Evolutionary conservation across 2,113 vertebrate species (phyloP).

Genomic region (Potamarius usumacintae): DNA sequence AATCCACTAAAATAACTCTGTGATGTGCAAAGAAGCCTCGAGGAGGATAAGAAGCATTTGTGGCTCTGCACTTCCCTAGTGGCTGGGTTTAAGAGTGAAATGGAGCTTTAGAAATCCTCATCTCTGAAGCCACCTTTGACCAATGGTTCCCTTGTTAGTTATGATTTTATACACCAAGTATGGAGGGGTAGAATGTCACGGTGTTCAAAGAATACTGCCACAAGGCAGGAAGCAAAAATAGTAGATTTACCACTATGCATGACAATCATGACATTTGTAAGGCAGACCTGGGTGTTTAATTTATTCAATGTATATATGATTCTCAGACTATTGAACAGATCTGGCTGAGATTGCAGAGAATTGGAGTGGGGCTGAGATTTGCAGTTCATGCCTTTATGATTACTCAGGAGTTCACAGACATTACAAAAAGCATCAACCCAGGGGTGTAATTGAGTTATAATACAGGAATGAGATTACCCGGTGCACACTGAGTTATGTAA

Average conservation of each 20-base stretch:
- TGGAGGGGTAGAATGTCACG: neutral
- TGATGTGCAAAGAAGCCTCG: slow-evolving; percentile 56
- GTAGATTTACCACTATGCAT: neutral
- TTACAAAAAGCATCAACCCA: slow-evolving; percentile 57
- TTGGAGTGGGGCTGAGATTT: slow-evolving; percentile 20
- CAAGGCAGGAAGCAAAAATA: neutral
- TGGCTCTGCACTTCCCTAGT: slow-evolving; percentile 52
- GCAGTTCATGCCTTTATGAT: slow-evolving; percentile 55
- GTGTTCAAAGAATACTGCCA: slow-evolving; percentile 11
- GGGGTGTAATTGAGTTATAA: slow-evolving; percentile 58
- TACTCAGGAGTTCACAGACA: slow-evolving; percentile 57
- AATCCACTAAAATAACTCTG: slow-evolving; percentile 63
- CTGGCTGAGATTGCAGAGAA: slow-evolving; percentile 29
- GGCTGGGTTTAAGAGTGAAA: slow-evolving; percentile 39
- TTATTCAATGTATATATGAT: neutral
- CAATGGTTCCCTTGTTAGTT: slow-evolving; percentile 4
- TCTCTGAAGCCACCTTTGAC: slow-evolving; percentile 25
- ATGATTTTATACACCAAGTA: slow-evolving; percentile 15
- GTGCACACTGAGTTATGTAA: slow-evolving; percentile 31
- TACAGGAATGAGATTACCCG: slow-evolving; percentile 59
- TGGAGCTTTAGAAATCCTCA: slow-evolving; percentile 16
- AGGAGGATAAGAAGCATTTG: slow-evolving; percentile 50
- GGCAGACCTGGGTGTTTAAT: neutral
- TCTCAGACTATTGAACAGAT: slow-evolving; percentile 46
- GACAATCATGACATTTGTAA: neutral